phyloP scores from a whole-genome alignment of 2,113 vertebrate species.

The Rhagologus leucostigma region DNA sequence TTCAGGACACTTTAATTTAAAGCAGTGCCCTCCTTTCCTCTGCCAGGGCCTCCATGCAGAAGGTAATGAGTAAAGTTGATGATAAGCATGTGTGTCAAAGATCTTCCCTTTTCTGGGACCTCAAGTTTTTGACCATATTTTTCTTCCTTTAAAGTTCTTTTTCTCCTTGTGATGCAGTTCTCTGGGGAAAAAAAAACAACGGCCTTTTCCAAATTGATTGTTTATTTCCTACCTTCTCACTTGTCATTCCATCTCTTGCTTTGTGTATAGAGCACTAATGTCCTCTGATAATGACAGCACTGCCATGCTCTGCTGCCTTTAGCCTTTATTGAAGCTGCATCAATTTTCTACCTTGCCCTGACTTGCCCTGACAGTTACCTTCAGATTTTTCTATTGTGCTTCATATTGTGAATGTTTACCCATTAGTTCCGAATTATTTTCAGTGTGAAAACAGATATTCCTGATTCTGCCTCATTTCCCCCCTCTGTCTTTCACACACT shows the following conservation, averaged over 20 bases:
- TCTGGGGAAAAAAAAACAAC: neutral
- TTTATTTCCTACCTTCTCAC: neutral
- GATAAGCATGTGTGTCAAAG: neutral
- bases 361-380: neutral
- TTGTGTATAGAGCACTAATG: neutral
- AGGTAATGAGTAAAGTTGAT: neutral
- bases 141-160: neutral
- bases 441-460: neutral
- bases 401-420: neutral
- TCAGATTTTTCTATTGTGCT: neutral
- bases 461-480: neutral
- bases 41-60: neutral
- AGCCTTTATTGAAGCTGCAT: neutral
- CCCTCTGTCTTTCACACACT: neutral
- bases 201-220: neutral
- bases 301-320: neutral
- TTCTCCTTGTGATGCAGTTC: neutral
- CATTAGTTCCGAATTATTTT: neutral
- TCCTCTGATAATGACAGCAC: neutral
- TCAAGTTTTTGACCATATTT: neutral
- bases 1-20: neutral
- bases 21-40: neutral
- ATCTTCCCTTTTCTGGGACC: neutral
- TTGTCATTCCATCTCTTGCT: neutral
- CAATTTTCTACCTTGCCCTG: neutral